These are phyloP conservation scores for Acanthurus lineatus DNA, from an alignment of 2,797 vertebrate species.

Conservation along the genomic window DNA sequence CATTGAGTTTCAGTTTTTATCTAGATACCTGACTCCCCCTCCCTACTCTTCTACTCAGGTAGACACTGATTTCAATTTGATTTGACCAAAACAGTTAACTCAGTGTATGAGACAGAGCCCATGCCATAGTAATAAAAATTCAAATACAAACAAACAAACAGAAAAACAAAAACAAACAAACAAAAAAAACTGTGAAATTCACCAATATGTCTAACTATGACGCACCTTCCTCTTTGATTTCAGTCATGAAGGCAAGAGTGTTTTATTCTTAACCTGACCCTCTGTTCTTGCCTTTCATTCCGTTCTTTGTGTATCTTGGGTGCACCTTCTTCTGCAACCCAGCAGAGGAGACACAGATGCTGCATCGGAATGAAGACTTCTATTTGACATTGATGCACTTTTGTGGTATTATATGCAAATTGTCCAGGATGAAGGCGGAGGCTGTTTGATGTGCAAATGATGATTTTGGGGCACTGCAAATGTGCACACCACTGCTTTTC, in stretches of 20 bases:
- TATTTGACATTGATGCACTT: slow-evolving; percentile 82
- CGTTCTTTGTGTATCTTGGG: slow-evolving; percentile 38
- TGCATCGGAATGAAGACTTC: slow-evolving; percentile 68
- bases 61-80: slow-evolving; percentile 1
- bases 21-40: not conserved
- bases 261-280: slow-evolving; percentile 25
- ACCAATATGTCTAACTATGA: slow-evolving; percentile 2
- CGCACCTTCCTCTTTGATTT: not conserved
- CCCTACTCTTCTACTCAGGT: not conserved
- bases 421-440: slow-evolving; percentile 60
- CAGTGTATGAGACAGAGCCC: not conserved
- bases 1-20: not conserved
- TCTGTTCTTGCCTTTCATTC: slow-evolving; percentile 12
- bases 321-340: slow-evolving; percentile 44
- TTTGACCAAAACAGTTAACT: slow-evolving; percentile 11
- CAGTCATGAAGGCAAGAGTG: not conserved
- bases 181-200: slow-evolving; percentile 5
- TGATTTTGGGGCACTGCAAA: slow-evolving; percentile 78
- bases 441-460: slow-evolving; percentile 84
- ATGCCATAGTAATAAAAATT: not conserved
- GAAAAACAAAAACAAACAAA: not conserved
- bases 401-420: slow-evolving; percentile 84
- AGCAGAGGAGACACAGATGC: slow-evolving; percentile 44
- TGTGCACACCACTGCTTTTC: slow-evolving; percentile 74
- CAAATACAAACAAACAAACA: not conserved